These are phyloP conservation scores for Calameuta idolon DNA, from an alignment of 2,888 invertebrate genomes.

Conservation along the genomic window DNA sequence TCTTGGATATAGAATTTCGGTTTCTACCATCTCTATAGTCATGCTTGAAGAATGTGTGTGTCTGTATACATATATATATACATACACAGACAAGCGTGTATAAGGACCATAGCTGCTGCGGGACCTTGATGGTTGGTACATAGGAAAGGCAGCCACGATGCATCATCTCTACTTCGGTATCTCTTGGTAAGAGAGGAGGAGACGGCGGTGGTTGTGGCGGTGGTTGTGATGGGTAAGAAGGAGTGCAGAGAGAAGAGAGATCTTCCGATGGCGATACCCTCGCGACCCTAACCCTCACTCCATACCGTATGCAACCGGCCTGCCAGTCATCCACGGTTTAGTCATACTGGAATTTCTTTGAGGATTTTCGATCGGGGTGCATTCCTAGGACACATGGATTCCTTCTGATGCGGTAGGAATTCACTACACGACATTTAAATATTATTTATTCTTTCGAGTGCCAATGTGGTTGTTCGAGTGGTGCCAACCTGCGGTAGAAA, in stretches of 20 bases:
- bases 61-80: neutral
- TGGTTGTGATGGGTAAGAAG: constrained; percentile 16
- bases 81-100: neutral
- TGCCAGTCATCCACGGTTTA: constrained; percentile 64
- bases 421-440: neutral
- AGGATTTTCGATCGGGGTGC: constrained; percentile 36
- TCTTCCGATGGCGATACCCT: constrained; percentile 56
- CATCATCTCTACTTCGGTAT: constrained; percentile 45
- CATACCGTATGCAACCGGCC: constrained; percentile 52
- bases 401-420: neutral
- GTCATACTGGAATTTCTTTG: constrained; percentile 63
- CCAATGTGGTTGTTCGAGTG: too few species aligned
- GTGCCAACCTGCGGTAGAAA: constrained; percentile 22
- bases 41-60: neutral
- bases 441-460: neutral
- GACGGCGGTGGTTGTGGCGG: constrained; percentile 1
- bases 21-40: neutral
- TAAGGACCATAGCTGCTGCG: neutral
- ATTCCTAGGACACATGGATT: neutral
- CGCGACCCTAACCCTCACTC: constrained; percentile 57
- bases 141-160: constrained; percentile 37
- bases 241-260: constrained; percentile 44
- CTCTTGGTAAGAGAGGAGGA: constrained; percentile 25
- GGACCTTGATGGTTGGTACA: neutral
- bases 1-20: constrained; percentile 7